phyloP scores from a whole-genome alignment of 2,797 vertebrate species.

The Pogoniulus pusillus region DNA sequence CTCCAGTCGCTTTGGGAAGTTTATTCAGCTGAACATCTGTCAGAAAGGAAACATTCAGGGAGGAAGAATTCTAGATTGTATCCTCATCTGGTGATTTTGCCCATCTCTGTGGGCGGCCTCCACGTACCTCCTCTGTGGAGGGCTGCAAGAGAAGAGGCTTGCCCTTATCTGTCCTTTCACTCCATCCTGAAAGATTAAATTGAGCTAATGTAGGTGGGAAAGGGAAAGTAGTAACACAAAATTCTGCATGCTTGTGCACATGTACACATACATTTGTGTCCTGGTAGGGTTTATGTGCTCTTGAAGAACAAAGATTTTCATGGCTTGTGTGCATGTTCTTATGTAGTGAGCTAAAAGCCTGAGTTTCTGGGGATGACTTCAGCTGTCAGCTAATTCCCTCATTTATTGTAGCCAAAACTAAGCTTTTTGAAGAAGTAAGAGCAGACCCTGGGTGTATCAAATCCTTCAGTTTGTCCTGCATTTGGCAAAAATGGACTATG shows the following conservation, averaged over 20 bases:
- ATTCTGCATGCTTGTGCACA: neutral
- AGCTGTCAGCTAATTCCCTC: neutral
- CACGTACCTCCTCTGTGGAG: neutral
- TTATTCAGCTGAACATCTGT: constrained; percentile 93
- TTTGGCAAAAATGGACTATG: neutral
- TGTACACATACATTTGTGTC: neutral
- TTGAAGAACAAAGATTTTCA: neutral
- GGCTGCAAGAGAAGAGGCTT: neutral
- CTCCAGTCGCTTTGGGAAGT: constrained; percentile 98
- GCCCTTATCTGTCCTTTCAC: neutral
- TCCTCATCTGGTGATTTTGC: constrained; percentile 76
- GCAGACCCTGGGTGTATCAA: neutral
- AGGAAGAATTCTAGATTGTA: constrained; percentile 95
- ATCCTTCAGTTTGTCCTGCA: neutral
- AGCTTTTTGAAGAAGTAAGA: neutral
- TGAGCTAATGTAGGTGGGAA: neutral
- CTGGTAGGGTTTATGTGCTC: accelerated
- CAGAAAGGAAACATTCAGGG: constrained; percentile 97
- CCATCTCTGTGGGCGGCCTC: accelerated
- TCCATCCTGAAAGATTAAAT: neutral
- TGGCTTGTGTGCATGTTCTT: neutral
- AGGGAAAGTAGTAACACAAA: neutral
- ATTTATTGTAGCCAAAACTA: neutral
- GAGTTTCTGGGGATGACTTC: neutral
- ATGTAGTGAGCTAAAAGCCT: neutral